Percentiles rank a stretch among this genome's conserved stretches.
These are phyloP conservation scores for Chionis minor DNA, from an alignment of 2,113 vertebrate genomes.

Conservation along the genomic window DNA sequence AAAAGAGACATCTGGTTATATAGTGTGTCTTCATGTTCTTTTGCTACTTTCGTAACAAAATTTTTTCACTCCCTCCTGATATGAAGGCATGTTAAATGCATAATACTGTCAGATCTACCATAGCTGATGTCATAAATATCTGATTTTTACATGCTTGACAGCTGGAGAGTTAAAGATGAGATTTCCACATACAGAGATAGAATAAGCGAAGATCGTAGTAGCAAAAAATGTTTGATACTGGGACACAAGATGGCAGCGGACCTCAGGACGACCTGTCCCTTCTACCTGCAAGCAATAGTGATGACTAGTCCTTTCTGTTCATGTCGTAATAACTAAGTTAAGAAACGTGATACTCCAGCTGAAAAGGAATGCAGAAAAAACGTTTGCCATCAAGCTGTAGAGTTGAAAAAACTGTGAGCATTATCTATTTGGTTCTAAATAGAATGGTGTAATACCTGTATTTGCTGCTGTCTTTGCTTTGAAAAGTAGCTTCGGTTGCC, in stretches of 20 bases:
- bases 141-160: neutral
- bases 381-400: neutral
- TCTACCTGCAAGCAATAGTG: neutral
- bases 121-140: neutral
- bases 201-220: neutral
- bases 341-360: neutral
- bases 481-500: neutral
- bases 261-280: neutral
- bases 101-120: neutral
- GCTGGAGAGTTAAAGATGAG: neutral
- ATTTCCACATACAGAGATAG: neutral
- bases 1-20: neutral
- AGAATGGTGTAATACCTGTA: neutral
- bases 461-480: neutral
- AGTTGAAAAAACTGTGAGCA: neutral
- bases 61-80: neutral
- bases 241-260: neutral
- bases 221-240: neutral
- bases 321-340: neutral
- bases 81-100: neutral
- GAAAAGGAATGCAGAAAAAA: neutral
- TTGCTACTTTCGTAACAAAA: neutral
- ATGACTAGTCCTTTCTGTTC: neutral
- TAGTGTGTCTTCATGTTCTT: neutral
- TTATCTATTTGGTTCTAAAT: neutral